phyloP scores from a whole-genome alignment of 2,888 invertebrate species.

The Cosmorhoe ocellata region DNA sequence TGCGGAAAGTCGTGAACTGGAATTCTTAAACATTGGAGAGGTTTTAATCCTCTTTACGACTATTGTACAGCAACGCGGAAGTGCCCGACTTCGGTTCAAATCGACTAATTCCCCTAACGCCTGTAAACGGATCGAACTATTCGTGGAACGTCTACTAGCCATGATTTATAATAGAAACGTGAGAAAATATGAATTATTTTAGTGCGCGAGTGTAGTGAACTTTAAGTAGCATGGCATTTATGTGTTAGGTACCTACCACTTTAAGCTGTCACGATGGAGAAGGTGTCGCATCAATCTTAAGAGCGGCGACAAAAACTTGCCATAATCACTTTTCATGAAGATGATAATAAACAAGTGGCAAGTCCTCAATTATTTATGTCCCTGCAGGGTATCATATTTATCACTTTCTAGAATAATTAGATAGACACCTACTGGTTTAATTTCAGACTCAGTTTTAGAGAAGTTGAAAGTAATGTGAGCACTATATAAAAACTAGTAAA shows the following conservation, averaged over 20 bases:
- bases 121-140: constrained; percentile 67
- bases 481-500: too few relatives aligned
- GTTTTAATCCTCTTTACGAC: constrained; percentile 21
- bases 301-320: constrained; percentile 13
- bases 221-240: constrained; percentile 22
- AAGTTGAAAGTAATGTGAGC: too few relatives aligned
- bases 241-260: constrained; percentile 18
- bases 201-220: constrained; percentile 37
- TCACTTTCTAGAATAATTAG: too few relatives aligned
- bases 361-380: too few relatives aligned
- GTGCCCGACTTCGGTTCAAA: constrained; percentile 50
- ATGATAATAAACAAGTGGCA: constrained; percentile 9
- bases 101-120: constrained; percentile 63
- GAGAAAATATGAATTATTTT: constrained; percentile 62
- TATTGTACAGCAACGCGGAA: constrained; percentile 56
- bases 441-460: too few relatives aligned
- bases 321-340: not conserved
- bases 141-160: constrained; percentile 66
- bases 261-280: constrained; percentile 14
- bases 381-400: too few relatives aligned
- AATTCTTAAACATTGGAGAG: constrained; percentile 4
- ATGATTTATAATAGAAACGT: constrained; percentile 66
- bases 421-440: too few relatives aligned
- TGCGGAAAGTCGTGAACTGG: not conserved
- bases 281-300: constrained; percentile 21